Conservation (phyloP, 1,140 invertebrate genomes). For the Sarcophaga peregrina region DNA sequence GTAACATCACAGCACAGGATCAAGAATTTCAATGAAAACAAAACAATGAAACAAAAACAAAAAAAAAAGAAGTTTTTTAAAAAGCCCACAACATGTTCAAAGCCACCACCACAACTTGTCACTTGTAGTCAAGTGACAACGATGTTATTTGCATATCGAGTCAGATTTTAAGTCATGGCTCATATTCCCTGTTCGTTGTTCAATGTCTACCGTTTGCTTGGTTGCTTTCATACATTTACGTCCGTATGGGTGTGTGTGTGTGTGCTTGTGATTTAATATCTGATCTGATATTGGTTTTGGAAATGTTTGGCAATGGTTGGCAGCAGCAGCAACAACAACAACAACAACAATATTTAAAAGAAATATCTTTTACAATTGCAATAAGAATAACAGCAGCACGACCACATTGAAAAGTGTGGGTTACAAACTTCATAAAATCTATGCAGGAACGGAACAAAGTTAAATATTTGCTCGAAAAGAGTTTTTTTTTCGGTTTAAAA, state of each 20-base stretch:
- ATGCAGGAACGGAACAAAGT: not conserved
- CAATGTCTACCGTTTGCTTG: not conserved
- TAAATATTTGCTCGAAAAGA: too few relatives aligned
- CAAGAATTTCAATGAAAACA: not conserved
- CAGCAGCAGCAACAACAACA: too few relatives aligned
- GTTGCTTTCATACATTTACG: not conserved
- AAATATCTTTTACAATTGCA: too few relatives aligned
- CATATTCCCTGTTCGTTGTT: constrained; percentile 25
- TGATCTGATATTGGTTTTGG: constrained; percentile 34
- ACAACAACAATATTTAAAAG: too few relatives aligned
- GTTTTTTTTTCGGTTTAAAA: too few relatives aligned
- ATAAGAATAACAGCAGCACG: too few relatives aligned
- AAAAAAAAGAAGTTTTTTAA: not conserved
- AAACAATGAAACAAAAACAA: not conserved
- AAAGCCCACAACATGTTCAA: constrained; percentile 24
- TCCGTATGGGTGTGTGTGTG: not conserved
- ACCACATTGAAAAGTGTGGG: not conserved
- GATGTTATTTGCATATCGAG: constrained; percentile 40
- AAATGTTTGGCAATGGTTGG: not conserved
- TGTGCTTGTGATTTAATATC: constrained; percentile 30
- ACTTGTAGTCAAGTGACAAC: constrained; percentile 33
- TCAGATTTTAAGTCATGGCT: not conserved
- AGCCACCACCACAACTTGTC: constrained; percentile 30
- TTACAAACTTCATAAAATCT: not conserved
- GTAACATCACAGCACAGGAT: not conserved